Evolutionary conservation across 2,888 invertebrate genomes (phyloP).

Genomic region (Hirtodrosophila duncani): DNA sequence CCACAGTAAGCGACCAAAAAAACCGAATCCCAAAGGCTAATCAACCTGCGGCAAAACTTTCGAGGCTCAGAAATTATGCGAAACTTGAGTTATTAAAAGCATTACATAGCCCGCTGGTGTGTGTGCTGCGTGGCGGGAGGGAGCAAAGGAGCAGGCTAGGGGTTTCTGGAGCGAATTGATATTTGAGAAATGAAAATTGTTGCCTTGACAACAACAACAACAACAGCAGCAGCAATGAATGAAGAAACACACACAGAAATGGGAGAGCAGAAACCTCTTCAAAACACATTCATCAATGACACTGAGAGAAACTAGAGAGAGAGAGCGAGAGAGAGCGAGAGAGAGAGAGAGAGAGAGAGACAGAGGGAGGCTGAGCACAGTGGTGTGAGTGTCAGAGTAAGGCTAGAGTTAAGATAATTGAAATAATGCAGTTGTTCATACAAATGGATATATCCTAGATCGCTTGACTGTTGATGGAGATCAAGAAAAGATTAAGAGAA

Average conservation of each 20-base stretch:
- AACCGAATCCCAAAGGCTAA: slow-evolving; percentile 6
- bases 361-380: no score
- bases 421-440: no score
- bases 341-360: no score
- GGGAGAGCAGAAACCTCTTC: slow-evolving; percentile 7
- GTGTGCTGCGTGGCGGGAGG: no score
- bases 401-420: no score
- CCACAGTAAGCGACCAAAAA: slow-evolving; percentile 14
- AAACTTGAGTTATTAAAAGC: slow-evolving; percentile 30
- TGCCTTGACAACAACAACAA: background rate
- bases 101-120: no score
- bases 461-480: no score
- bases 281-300: slow-evolving; percentile 33
- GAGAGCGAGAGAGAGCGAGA: background rate
- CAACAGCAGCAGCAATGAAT: background rate
- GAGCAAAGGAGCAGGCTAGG: no score
- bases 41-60: slow-evolving; percentile 18
- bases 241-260: background rate
- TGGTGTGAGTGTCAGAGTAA: no score
- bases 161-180: slow-evolving; percentile 7
- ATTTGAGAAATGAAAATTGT: slow-evolving; percentile 23
- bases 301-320: background rate
- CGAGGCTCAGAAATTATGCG: slow-evolving; percentile 12
- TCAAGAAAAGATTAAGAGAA: no score
- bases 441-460: no score